phyloP scores from a whole-genome alignment of 2,113 vertebrate genomes.

The crab-eating macaque (Macaca fascicularis) region DNA sequence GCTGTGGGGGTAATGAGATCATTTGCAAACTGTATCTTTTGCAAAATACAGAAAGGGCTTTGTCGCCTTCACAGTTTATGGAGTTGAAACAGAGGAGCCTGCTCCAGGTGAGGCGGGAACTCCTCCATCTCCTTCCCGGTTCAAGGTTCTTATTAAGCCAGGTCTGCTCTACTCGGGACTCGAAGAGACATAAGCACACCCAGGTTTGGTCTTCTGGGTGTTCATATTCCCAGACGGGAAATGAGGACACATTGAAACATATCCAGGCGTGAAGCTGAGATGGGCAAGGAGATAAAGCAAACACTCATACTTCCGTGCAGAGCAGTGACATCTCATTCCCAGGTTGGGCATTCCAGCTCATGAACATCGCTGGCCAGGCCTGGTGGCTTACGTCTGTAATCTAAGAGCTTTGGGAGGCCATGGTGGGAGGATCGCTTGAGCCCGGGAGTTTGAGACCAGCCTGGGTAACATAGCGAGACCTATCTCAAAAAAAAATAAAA shows the following conservation, averaged over 20 bases:
- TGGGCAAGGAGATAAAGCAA: background rate
- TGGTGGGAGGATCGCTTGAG: background rate
- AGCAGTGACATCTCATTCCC: accelerated
- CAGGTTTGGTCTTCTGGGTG: background rate
- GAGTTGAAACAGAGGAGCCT: slow-evolving; percentile 40
- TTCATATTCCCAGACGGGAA: background rate
- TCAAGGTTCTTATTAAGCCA: background rate
- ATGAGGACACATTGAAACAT: accelerated
- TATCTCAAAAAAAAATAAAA: background rate
- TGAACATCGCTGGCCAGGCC: too few species aligned
- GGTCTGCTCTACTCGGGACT: background rate
- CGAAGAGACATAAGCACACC: background rate
- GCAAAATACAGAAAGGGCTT: slow-evolving; percentile 68
- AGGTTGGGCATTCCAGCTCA: accelerated
- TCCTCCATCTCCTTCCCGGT: background rate
- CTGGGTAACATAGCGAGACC: background rate
- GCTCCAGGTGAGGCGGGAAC: slow-evolving; percentile 24
- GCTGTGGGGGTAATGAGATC: slow-evolving; percentile 58
- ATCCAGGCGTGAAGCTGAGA: background rate
- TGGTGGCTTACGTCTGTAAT: background rate
- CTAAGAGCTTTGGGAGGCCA: background rate
- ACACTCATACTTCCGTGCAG: accelerated
- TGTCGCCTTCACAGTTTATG: slow-evolving; percentile 55
- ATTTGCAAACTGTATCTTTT: slow-evolving; percentile 58
- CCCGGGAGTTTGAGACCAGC: background rate